Conservation (phyloP, 2,797 vertebrate species). For the Ataeniobius toweri region DNA sequence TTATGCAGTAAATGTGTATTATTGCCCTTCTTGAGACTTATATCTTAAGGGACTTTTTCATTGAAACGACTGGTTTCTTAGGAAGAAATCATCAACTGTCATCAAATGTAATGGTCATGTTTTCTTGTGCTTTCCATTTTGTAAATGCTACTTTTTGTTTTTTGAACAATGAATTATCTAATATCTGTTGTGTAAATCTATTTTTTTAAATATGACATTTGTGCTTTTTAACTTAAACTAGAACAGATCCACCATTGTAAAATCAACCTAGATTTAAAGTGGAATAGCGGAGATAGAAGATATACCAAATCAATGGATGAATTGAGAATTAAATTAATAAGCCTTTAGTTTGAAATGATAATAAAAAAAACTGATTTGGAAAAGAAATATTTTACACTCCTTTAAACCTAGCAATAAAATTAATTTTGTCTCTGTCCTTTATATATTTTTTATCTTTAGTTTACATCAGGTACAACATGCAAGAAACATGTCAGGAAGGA, state of each 20-base stretch:
- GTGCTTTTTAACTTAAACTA: neutral
- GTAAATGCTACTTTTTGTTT: slow-evolving; percentile 47
- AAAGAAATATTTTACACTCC: neutral
- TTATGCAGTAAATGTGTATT: neutral
- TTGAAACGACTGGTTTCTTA: neutral
- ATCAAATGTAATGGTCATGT: neutral
- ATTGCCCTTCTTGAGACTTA: neutral
- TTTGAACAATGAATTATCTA: neutral
- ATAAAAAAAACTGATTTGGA: neutral
- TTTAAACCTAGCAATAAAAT: neutral
- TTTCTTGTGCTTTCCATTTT: slow-evolving; percentile 27
- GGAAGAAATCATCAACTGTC: neutral
- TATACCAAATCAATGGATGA: neutral
- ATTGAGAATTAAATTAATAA: neutral
- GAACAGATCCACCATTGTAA: neutral
- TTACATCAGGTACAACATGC: neutral
- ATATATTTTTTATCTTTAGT: neutral
- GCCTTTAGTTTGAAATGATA: neutral
- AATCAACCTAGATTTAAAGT: neutral
- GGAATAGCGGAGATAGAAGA: neutral
- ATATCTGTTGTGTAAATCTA: neutral
- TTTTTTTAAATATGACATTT: neutral
- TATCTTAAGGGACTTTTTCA: neutral
- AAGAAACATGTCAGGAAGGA: neutral
- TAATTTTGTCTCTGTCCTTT: neutral